Evolutionary conservation across 1,140 invertebrate species (phyloP).

Genomic region (Hyposmocoma kahamanoa): DNA sequence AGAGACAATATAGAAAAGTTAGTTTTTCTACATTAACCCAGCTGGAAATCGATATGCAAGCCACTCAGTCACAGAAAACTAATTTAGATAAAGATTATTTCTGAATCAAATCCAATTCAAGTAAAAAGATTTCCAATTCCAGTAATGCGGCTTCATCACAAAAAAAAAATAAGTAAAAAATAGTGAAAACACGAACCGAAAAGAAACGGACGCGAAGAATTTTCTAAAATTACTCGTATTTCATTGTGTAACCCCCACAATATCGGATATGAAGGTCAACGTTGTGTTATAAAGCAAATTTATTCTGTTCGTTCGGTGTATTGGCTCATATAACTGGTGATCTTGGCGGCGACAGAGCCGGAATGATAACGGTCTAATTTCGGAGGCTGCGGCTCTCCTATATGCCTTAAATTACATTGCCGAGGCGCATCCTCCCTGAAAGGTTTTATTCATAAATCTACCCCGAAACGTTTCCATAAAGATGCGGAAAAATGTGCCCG

Average conservation of each 20-base stretch:
- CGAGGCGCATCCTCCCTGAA: constrained; percentile 57
- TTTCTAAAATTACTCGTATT: constrained; percentile 40
- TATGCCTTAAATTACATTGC: constrained; percentile 65
- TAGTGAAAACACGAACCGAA: constrained; percentile 28
- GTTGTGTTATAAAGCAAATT: constrained; percentile 68
- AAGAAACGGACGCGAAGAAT: constrained; percentile 36
- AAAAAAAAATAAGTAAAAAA: constrained; percentile 37
- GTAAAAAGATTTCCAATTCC: constrained; percentile 39
- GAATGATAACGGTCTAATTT: constrained; percentile 72
- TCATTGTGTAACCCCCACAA: constrained; percentile 60
- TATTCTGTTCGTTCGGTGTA: constrained; percentile 67
- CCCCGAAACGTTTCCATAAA: constrained; percentile 67
- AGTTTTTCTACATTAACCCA: too few species aligned
- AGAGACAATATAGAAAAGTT: too few species aligned
- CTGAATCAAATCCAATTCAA: too few species aligned
- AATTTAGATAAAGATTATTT: too few species aligned
- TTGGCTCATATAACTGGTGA: constrained; percentile 67
- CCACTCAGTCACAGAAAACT: too few species aligned
- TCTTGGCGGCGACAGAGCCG: constrained; percentile 58
- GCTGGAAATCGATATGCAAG: too few species aligned
- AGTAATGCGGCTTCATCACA: constrained; percentile 35
- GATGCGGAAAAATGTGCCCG: constrained; percentile 53
- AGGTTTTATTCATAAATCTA: constrained; percentile 73
- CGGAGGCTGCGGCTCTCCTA: constrained; percentile 47
- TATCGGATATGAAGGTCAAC: constrained; percentile 70